Conservation (phyloP, 1,140 invertebrate species). For the Danaus melanippus region DNA sequence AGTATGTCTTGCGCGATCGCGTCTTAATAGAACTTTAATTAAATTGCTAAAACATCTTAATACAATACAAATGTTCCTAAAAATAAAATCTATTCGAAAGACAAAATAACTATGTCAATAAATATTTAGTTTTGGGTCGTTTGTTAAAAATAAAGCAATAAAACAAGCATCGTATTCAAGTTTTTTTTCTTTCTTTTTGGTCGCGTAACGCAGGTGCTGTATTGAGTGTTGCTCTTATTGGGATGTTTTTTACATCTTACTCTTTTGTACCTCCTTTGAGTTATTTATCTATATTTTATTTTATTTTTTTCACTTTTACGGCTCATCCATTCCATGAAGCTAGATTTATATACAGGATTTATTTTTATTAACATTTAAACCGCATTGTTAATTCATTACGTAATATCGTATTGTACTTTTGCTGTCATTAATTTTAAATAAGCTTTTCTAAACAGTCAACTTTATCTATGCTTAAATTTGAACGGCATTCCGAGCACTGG, state of each 20-base stretch:
- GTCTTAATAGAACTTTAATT: background rate
- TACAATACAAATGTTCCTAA: background rate
- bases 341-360: no score
- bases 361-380: no score
- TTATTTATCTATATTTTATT: no score
- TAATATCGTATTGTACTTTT: no score
- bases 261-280: no score
- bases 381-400: no score
- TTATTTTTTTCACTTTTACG: no score
- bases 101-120: constrained; percentile 10
- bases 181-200: constrained; percentile 30
- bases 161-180: constrained; percentile 31
- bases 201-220: constrained; percentile 59
- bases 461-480: constrained; percentile 11
- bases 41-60: background rate
- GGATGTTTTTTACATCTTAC: constrained; percentile 24
- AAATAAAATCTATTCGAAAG: constrained; percentile 9
- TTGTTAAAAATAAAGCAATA: constrained; percentile 26
- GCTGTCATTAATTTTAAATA: no score
- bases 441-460: no score
- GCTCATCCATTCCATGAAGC: no score
- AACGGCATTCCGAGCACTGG: constrained; percentile 23
- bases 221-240: constrained; percentile 29
- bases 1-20: background rate
- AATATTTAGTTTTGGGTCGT: constrained; percentile 33